Evolutionary conservation across 2,888 invertebrate species (phyloP), one percentile per base, ranked within the genome.

Genomic region (Thymelicus sylvestris): DNA sequence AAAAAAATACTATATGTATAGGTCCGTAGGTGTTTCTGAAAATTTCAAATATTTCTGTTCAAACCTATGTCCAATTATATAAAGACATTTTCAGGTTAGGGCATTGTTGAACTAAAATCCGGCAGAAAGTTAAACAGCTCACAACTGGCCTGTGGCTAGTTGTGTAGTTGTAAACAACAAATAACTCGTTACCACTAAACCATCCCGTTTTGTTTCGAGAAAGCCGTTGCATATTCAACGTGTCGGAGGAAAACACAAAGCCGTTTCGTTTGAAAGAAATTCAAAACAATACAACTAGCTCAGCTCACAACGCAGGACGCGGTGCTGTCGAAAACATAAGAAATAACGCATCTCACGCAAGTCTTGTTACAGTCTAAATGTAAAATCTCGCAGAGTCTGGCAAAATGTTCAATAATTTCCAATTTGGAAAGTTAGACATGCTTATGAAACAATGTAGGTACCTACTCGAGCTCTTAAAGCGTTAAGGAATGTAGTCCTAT

Each of bases 171-270:
- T 79, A 83, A 83, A 82, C 78, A 81, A 73, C 69, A 70, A 78
- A 75, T 72, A 74, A 68, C 66, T 74, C 69, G 69, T 71, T 70
- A 74, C 74, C 75, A 75, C 78, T 76, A 75, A 79, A 78, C 79
- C 79, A 79, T 80, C 78, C 76, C 67, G 76, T 76, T 78, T 81
- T 82, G 82, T 81, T 78, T 78, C 79, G 83, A 83, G 88, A 87
- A 88, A 89, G 85, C 83, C 81, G 78, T 83, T 90, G 83, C 83
- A 90, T 89, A 89, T 89, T 88, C 83, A 86, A 82, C 64, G 74
- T 68, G 73, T 63, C 73, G 72, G 73, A 76, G 77, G 76, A 81
- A 79, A 77, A 81, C 79, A 82, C 78, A 76, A 79, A 80, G 73
- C 72, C 79, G 75, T 75, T 76, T 74, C 70, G 72, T 63, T 79